Conservation (phyloP, 2,797 vertebrate species). For the Acanthurus lineatus region DNA sequence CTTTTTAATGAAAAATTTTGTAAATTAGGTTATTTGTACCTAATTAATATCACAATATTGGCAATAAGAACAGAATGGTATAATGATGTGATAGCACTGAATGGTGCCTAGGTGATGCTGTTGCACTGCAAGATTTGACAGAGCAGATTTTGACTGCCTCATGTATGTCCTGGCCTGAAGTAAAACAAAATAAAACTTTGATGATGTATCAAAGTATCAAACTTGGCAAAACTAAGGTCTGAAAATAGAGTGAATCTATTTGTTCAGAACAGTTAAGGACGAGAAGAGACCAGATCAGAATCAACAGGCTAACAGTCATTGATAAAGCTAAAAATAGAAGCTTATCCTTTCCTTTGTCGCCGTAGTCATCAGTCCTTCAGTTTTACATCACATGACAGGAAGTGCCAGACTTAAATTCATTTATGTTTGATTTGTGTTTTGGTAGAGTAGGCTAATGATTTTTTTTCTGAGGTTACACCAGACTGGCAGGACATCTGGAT, state of each 20-base stretch:
- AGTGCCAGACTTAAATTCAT: constrained; percentile 8
- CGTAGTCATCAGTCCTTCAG: constrained; percentile 34
- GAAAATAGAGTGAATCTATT: not conserved
- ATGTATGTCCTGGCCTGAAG: not conserved
- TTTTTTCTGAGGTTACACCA: constrained; percentile 8
- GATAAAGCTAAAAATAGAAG: constrained; percentile 44
- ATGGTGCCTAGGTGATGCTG: constrained; percentile 59
- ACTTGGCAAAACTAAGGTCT: not conserved
- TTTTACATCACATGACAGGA: constrained; percentile 26
- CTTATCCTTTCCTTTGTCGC: constrained; percentile 20
- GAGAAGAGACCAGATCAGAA: constrained; percentile 7
- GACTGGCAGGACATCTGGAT: not conserved
- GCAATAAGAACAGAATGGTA: not conserved
- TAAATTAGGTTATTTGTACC: not conserved
- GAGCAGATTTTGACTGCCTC: not conserved
- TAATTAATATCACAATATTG: not conserved
- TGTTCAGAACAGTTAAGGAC: not conserved
- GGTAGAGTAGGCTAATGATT: not conserved
- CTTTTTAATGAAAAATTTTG: not conserved
- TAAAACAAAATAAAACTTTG: not conserved
- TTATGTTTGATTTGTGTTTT: constrained; percentile 20
- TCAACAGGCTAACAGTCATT: constrained; percentile 29
- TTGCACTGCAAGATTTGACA: constrained; percentile 32
- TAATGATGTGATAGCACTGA: constrained; percentile 40
- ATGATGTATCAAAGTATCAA: not conserved